Evolutionary conservation across 2,113 vertebrate genomes (phyloP), one percentile per base, ranked within the genome.

Genomic region (Zingel zingel): DNA sequence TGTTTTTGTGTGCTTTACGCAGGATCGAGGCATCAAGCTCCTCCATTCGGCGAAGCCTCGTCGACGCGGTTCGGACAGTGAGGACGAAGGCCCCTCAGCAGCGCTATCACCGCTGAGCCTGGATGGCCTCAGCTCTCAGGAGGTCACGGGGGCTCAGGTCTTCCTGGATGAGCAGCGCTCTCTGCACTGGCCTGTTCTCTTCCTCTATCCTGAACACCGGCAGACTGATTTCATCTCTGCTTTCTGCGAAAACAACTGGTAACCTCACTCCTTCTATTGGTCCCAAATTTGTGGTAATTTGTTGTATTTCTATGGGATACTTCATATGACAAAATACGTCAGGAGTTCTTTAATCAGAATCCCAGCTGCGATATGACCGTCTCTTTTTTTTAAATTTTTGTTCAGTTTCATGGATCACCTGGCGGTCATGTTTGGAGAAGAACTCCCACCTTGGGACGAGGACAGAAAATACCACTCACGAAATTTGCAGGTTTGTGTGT

Each of bases 181-280:
- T 59, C 92, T 99, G 15, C 95, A 94, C 88, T 99, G 98, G 98
- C 98, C 98, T 0, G 97, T 99, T 30, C 94, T 99, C 58, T 96
- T 99, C 67, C 94, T 99, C 36, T 99, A 99, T 77, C 98, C 98
- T 0, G 98, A 99, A 82, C 95, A 98, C 0, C 91, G 95, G 50
- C 98, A 99, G 83, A 98, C 96, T 0, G 98, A 99, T 88, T 98
- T 99, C 89, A 95, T 98, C 83, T 95, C 97, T 0, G 96, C 97
- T 50, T 99, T 99, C 82, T 96, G 96, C 0, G 98, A 99, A 88
- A 96, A 94, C 76, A 94, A 94, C 91, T 96, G 97, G 98, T 99
- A 86, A 85, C 64, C 6, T 39, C 14, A 66, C 7, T 33, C 14
- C 21, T 33, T 56, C 21, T 0, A 25, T 21, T 18, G 5, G 3